phyloP scores from a whole-genome alignment of 2,797 vertebrate genomes.

The Chrysocyon brachyurus region DNA sequence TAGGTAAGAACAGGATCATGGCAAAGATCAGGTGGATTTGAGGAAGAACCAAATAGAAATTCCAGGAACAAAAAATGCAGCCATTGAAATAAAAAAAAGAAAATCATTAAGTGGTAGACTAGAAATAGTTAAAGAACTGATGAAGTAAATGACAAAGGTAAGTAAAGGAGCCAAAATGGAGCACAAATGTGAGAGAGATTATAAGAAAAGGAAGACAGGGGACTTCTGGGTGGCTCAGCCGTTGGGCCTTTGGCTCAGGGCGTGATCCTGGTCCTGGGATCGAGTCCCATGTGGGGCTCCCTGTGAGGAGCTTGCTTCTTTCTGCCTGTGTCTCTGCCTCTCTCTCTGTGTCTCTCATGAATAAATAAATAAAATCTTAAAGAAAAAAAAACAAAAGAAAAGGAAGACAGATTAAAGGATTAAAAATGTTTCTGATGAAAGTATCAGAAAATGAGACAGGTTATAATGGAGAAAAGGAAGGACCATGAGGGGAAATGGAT shows the following conservation, averaged over 20 bases:
- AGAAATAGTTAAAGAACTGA: not conserved
- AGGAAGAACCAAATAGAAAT: not conserved
- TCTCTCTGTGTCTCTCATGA: too few species aligned
- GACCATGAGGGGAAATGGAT: not conserved
- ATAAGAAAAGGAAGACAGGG: not conserved
- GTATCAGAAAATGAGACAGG: not conserved
- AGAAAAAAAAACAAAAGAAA: not conserved
- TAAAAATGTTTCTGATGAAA: not conserved
- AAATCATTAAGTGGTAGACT: not conserved
- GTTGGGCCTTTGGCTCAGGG: too few species aligned
- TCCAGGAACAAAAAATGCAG: not conserved
- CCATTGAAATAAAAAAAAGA: not conserved
- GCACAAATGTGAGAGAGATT: not conserved
- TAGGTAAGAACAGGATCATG: not conserved
- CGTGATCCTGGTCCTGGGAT: too few species aligned
- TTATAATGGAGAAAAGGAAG: not conserved
- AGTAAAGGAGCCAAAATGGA: not conserved
- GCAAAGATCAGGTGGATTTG: not conserved
- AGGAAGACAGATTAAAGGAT: not conserved
- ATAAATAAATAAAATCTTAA: too few species aligned
- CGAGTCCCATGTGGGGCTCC: too few species aligned
- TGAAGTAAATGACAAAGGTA: not conserved
- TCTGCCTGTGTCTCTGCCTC: too few species aligned
- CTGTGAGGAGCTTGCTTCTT: too few species aligned
- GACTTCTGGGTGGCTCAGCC: too few species aligned